Conservation (phyloP, 2,113 vertebrate genomes). For the Anolis carolinensis region DNA sequence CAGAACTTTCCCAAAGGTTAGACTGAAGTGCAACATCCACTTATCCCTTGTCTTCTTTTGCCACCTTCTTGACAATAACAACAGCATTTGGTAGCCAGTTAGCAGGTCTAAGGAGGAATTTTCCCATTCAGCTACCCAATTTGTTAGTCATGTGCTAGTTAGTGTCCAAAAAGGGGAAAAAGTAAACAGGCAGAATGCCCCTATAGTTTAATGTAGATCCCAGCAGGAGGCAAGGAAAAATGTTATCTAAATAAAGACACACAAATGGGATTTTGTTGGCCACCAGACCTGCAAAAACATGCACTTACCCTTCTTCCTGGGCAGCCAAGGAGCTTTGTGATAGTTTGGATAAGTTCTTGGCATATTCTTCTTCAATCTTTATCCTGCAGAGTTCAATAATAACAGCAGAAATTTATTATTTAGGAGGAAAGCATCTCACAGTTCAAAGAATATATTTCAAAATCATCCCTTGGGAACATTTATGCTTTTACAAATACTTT, state of each 20-base stretch:
- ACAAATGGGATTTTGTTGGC: conserved; percentile 30
- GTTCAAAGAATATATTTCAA: background rate
- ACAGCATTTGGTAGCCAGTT: too few relatives aligned
- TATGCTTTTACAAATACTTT: background rate
- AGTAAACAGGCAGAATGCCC: conserved; percentile 32
- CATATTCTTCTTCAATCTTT: conserved; percentile 99
- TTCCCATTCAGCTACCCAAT: too few relatives aligned
- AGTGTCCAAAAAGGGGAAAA: background rate
- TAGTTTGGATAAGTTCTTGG: conserved; percentile 94
- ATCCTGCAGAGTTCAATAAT: conserved; percentile 78
- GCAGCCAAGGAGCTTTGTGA: conserved; percentile 93
- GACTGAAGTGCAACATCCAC: too few relatives aligned
- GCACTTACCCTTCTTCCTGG: conserved; percentile 96
- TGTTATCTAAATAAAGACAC: background rate
- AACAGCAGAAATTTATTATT: background rate
- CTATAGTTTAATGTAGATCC: background rate
- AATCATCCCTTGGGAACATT: background rate
- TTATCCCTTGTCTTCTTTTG: too few relatives aligned
- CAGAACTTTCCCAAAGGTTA: too few relatives aligned
- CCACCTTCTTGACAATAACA: too few relatives aligned
- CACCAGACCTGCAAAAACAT: conserved; percentile 37
- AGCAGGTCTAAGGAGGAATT: too few relatives aligned
- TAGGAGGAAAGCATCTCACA: background rate
- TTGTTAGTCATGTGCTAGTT: background rate
- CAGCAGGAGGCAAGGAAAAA: background rate